These are phyloP conservation scores for Forbesichthys agassizii DNA, from an alignment of 2,113 vertebrate genomes.

Conservation along the genomic window DNA sequence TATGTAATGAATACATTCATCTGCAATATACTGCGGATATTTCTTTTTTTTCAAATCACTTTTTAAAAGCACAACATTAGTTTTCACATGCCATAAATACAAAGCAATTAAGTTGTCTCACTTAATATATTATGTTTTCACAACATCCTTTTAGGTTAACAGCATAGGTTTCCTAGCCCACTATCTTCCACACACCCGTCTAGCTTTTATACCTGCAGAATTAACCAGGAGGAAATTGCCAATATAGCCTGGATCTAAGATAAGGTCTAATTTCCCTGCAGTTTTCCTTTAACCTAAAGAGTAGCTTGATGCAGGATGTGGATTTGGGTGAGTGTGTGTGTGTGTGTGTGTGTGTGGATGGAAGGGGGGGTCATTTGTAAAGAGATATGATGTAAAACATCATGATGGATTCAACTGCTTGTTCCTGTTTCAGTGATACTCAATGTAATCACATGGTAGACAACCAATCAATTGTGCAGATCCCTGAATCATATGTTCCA, in stretches of 20 bases:
- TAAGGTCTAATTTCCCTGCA: not conserved
- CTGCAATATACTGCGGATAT: too few species aligned
- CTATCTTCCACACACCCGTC: not conserved
- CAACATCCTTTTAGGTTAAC: not conserved
- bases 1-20: too few species aligned
- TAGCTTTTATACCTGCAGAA: not conserved
- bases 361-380: constrained; percentile 17
- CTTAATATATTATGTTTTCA: too few species aligned
- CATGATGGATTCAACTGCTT: constrained; percentile 32
- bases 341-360: too few species aligned
- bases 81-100: too few species aligned
- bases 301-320: not conserved
- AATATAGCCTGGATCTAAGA: not conserved
- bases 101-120: too few species aligned
- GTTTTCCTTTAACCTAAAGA: constrained; percentile 15
- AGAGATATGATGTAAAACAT: constrained; percentile 9
- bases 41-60: too few species aligned
- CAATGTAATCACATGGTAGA: constrained; percentile 51
- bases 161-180: not conserved
- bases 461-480: constrained; percentile 50
- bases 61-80: too few species aligned
- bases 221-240: constrained; percentile 13
- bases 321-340: too few species aligned
- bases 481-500: constrained; percentile 47
- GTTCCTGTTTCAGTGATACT: constrained; percentile 42